Base-by-base conservation (phyloP, 2,797 vertebrate species). In the Sarcoramphus papa region DNA sequence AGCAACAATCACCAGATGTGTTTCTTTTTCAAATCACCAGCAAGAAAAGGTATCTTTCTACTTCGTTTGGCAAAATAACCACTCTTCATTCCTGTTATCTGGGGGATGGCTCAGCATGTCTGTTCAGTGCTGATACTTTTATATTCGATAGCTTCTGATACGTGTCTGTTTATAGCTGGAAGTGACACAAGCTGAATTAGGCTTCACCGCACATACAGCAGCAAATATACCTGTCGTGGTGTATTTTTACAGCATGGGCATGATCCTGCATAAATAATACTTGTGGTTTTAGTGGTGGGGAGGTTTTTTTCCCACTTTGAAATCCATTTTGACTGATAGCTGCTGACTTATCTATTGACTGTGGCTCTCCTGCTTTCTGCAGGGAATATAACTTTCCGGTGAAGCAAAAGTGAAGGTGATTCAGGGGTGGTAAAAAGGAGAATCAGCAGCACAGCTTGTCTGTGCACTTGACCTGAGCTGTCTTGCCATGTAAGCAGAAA, bases 401-500 rank as follows among this genome's bases (percentile, higher is more conserved):
- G 62, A 94, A 78, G 87, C 82, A 69, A 53, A 95, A 93, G 78
- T 59, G 86, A 93, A 97, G 95, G 94, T 92, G 89, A 95, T 95
- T 95, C 85, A 91, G 59, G 96, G 74, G 24, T 82, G 45, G 79
- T 94, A 81, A 94, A 96, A 96, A 81, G 57, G 73, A 95, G 79
- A 95, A 92, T 96, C 92, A 88, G 87, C 93, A 96, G 87, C 94
- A 81, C 79, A 79, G 85, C 91, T 92, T 96, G 76, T 92, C 76
- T 94, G 79, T 84, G 82, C 76, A 69, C 45, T 96, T 97, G 94
- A 96, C 96, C 93, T 91, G 87, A 93, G 69, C 74, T 93, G 69
- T 91, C 92, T 78, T 97, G 95, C 92, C 10, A 1, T 79, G 93
- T 92, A 96, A 96, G 95, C 95, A 96, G 97, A 97, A 97, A 97